These are phyloP conservation scores for Echiichthys vipera DNA, from an alignment of 2,797 vertebrate species.

Conservation along the genomic window DNA sequence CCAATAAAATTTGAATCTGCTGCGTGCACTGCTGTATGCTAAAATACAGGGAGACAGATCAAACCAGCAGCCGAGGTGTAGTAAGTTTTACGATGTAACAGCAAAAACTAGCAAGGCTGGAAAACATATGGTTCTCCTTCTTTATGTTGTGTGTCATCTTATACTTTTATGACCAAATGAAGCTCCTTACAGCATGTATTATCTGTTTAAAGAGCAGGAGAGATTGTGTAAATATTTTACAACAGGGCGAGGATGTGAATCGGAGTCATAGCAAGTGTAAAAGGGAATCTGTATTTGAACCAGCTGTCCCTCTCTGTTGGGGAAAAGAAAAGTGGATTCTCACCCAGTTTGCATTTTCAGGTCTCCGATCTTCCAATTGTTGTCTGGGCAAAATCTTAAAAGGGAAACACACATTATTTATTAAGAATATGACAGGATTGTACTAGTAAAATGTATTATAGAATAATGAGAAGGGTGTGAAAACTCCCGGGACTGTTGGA, in stretches of 20 bases:
- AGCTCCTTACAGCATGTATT: not conserved
- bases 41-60: too few species aligned
- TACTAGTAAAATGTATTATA: not conserved
- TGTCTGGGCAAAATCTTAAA: constrained; percentile 2
- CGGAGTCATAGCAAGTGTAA: not conserved
- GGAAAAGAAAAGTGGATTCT: constrained; percentile 1
- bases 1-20: too few species aligned
- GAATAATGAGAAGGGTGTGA: not conserved
- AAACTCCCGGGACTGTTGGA: not conserved
- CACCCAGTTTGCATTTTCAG: constrained; percentile 34
- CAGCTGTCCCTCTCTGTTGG: not conserved
- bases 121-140: too few species aligned
- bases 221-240: not conserved
- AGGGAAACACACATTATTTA: constrained; percentile 2
- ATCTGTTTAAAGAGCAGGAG: not conserved
- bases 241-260: not conserved
- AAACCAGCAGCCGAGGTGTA: too few species aligned
- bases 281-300: not conserved
- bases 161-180: too few species aligned
- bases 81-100: too few species aligned
- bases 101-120: too few species aligned
- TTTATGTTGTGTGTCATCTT: too few species aligned
- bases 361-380: not conserved
- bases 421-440: not conserved
- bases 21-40: too few species aligned